phyloP scores from a whole-genome alignment of 2,888 invertebrate species.

The Aphidius colemani region DNA sequence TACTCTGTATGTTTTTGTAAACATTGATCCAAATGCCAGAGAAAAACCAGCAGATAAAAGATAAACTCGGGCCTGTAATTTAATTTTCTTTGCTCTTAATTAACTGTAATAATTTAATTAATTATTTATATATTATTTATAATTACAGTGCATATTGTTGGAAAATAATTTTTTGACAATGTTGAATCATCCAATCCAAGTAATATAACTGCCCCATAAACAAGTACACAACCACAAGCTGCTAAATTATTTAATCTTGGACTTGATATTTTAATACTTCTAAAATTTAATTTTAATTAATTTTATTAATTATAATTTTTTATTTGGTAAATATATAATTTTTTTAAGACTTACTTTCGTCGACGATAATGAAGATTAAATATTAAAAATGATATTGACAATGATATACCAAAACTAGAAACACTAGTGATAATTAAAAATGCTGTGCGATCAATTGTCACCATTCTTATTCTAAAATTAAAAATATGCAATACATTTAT shows the following conservation, averaged over 20 bases:
- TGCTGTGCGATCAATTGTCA: constrained; percentile 77
- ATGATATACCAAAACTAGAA: constrained; percentile 74
- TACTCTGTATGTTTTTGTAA: constrained; percentile 90
- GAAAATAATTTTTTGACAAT: constrained; percentile 73
- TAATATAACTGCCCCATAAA: constrained; percentile 86
- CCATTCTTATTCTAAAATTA: constrained; percentile 68
- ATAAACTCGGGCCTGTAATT: constrained; percentile 79
- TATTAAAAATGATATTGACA: constrained; percentile 76
- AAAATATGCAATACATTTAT: not conserved
- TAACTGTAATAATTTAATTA: not conserved
- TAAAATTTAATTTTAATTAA: constrained; percentile 50
- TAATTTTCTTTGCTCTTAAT: not conserved
- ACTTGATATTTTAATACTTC: constrained; percentile 90
- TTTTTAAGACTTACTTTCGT: constrained; percentile 68
- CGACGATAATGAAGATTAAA: constrained; percentile 84
- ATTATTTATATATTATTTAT: not conserved
- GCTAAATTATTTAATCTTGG: constrained; percentile 92
- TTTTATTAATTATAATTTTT: not conserved
- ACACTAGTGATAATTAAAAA: constrained; percentile 75
- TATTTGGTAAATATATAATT: not conserved
- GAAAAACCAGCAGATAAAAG: constrained; percentile 89
- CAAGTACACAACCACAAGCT: constrained; percentile 85
- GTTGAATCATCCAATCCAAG: constrained; percentile 85
- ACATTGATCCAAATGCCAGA: constrained; percentile 91
- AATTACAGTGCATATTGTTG: constrained; percentile 85